These are phyloP conservation scores for Geopemphigus sp. DNA, from an alignment of 1,140 invertebrate species.

Conservation along the genomic window DNA sequence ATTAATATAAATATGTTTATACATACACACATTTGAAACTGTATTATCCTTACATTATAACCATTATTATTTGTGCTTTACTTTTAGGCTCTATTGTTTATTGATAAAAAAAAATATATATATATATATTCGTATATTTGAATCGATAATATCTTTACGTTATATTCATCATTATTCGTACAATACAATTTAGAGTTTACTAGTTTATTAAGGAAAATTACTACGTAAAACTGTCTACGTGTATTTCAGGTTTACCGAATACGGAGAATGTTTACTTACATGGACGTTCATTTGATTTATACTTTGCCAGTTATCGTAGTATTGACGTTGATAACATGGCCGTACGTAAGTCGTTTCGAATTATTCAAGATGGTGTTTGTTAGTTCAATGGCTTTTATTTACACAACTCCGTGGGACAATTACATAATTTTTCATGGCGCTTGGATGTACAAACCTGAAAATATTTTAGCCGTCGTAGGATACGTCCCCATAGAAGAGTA, in stretches of 20 bases:
- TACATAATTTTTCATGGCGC: conserved; percentile 37
- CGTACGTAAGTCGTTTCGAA: conserved; percentile 31
- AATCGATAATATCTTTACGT: no score
- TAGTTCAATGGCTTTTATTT: conserved; percentile 29
- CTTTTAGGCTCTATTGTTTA: no score
- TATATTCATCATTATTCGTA: no score
- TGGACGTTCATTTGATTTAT: conserved; percentile 32
- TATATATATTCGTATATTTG: no score
- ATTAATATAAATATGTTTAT: no score
- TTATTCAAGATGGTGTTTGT: conserved; percentile 32
- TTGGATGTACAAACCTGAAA: conserved; percentile 30
- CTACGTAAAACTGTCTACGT: no score
- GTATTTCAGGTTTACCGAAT: background rate
- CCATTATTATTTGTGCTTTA: no score
- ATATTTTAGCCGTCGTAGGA: conserved; percentile 26
- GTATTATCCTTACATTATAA: no score
- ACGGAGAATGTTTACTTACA: conserved; percentile 31
- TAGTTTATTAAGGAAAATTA: no score
- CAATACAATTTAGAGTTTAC: no score
- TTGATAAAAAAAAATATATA: no score
- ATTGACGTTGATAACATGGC: conserved; percentile 37
- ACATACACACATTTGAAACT: no score
- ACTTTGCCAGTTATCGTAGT: background rate
- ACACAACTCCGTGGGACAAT: conserved; percentile 40
- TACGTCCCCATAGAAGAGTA: conserved; percentile 42